A percentile compares a stretch with the other conserved stretches of the same genome.
These are phyloP conservation scores for Yponomeuta cagnagella DNA, from an alignment of 2,888 invertebrate species.

Conservation along the genomic window DNA sequence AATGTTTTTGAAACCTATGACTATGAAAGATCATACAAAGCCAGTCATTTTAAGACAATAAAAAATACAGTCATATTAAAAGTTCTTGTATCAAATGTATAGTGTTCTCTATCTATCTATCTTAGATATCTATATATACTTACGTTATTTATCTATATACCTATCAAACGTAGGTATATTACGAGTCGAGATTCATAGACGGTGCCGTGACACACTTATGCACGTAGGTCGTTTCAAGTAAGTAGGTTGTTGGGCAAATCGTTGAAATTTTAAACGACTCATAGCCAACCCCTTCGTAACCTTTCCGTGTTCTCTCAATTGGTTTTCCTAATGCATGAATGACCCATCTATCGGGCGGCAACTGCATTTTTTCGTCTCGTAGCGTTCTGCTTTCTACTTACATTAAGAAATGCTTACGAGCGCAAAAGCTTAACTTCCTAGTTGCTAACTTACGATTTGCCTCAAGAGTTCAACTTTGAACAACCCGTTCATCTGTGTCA, in stretches of 20 bases:
- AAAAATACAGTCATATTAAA: too few relatives aligned
- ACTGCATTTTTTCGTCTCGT: neutral
- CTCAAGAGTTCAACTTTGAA: neutral
- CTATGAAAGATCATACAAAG: too few relatives aligned
- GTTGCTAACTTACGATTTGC: neutral
- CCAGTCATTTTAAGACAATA: too few relatives aligned
- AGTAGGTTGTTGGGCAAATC: constrained; percentile 8
- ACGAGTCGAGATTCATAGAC: neutral
- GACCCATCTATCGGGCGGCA: neutral
- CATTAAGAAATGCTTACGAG: neutral
- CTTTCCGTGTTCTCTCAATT: constrained; percentile 9
- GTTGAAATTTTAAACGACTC: constrained; percentile 9
- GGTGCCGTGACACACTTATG: neutral
- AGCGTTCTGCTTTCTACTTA: neutral
- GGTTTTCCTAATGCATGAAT: constrained; percentile 14
- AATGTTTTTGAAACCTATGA: too few relatives aligned
- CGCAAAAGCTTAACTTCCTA: neutral
- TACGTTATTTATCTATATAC: too few relatives aligned
- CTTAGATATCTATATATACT: too few relatives aligned
- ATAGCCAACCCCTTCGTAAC: constrained; percentile 7
- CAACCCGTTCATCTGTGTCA: neutral
- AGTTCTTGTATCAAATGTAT: too few relatives aligned
- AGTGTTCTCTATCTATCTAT: too few relatives aligned
- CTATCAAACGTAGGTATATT: too few relatives aligned
- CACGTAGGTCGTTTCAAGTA: neutral